phyloP scores from a whole-genome alignment of 1,140 invertebrate genomes.

The Colletes gigas region DNA sequence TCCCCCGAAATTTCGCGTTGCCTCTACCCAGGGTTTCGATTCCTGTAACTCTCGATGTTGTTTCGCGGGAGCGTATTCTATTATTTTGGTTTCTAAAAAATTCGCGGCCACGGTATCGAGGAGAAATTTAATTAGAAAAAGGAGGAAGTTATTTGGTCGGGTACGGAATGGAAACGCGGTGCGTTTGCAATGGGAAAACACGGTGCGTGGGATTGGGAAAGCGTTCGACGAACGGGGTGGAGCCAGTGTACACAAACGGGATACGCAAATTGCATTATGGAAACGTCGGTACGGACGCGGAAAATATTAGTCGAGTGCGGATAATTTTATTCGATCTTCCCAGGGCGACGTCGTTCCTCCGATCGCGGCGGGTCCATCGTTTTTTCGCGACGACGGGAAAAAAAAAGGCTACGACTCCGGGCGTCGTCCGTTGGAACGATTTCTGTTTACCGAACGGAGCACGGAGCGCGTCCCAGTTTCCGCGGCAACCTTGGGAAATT shows the following conservation, averaged over 20 bases:
- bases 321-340: not conserved
- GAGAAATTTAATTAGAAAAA: too few species aligned
- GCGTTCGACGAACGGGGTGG: not conserved
- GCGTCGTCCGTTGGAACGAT: slow-evolving; percentile 9
- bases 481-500: slow-evolving; percentile 36
- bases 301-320: not conserved
- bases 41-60: too few species aligned
- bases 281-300: not conserved
- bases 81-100: too few species aligned
- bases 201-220: slow-evolving; percentile 45
- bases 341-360: not conserved
- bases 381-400: slow-evolving; percentile 1
- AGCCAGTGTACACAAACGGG: not conserved
- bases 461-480: slow-evolving; percentile 26
- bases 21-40: too few species aligned
- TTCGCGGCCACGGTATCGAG: too few species aligned
- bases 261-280: slow-evolving; percentile 35
- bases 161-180: too few species aligned
- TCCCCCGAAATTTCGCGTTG: too few species aligned
- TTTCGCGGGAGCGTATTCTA: too few species aligned
- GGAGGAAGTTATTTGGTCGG: too few species aligned
- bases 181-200: slow-evolving; percentile 28
- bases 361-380: not conserved
- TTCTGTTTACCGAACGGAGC: slow-evolving; percentile 35
- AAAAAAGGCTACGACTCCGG: not conserved